A percentile compares a stretch with the other conserved stretches of the same genome.
These are phyloP conservation scores for Lepidochitona cinerea DNA, from an alignment of 2,888 invertebrate genomes.

Conservation along the genomic window DNA sequence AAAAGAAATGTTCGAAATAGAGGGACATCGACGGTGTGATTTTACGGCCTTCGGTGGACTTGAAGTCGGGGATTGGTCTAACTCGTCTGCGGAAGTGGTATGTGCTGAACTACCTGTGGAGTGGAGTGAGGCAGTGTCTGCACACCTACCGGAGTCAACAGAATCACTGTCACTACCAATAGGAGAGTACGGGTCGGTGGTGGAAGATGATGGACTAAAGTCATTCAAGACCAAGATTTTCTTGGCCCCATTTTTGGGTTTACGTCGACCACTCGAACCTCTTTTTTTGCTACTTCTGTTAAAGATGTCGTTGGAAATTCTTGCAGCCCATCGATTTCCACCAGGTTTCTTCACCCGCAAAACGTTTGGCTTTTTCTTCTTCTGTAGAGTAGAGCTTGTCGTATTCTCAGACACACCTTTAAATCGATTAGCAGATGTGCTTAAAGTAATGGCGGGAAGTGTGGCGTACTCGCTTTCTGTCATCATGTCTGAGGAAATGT, in stretches of 20 bases:
- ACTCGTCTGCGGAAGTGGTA: neutral
- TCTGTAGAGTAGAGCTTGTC: neutral
- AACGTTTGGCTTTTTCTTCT: neutral
- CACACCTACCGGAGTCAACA: neutral
- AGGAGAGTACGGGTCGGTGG: neutral
- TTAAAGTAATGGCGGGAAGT: neutral
- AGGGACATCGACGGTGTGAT: conserved; percentile 1
- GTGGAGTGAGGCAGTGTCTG: neutral
- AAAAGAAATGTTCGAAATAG: conserved; percentile 6
- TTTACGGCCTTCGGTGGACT: neutral
- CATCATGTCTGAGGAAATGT: conserved; percentile 1
- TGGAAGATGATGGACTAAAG: neutral
- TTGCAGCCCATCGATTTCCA: neutral
- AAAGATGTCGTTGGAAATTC: neutral
- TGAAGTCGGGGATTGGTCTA: neutral
- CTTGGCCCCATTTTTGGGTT: neutral
- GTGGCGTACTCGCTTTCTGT: neutral
- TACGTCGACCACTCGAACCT: neutral
- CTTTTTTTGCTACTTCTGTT: neutral
- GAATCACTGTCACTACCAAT: conserved; percentile 5
- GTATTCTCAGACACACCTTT: neutral
- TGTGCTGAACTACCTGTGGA: neutral
- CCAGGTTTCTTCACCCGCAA: neutral
- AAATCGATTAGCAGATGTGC: neutral
- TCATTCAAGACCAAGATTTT: conserved; percentile 5